These are phyloP conservation scores for Aphis craccivora DNA, from an alignment of 1,140 invertebrate genomes.

Conservation along the genomic window DNA sequence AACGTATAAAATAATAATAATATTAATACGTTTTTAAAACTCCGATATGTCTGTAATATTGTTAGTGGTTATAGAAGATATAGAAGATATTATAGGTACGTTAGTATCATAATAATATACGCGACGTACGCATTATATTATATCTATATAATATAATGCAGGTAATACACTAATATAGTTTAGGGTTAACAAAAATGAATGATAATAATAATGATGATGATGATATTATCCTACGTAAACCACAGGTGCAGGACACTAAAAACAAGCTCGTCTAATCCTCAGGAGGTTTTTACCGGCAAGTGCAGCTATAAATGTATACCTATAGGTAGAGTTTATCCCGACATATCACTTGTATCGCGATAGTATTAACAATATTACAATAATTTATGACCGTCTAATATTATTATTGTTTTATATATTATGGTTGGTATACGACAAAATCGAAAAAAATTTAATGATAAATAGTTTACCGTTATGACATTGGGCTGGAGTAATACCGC, in stretches of 20 bases:
- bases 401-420: neutral
- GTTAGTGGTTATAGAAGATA: neutral
- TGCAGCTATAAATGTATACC: neutral
- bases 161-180: neutral
- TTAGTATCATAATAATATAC: neutral
- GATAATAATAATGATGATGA: neutral
- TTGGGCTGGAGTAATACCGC: conserved; percentile 55
- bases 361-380: neutral
- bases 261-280: neutral
- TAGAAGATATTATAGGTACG: neutral
- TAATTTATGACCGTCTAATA: conserved; percentile 7
- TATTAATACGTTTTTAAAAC: neutral
- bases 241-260: conserved; percentile 15
- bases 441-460: conserved; percentile 42
- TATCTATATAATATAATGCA: neutral
- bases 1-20: neutral
- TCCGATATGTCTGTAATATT: neutral
- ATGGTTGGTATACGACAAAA: neutral
- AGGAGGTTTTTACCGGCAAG: neutral
- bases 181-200: conserved; percentile 26
- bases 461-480: conserved; percentile 53
- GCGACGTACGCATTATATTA: neutral
- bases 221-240: neutral
- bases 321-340: neutral
- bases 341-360: neutral